Conservation (phyloP, 64 coral and sea anemone species). For the Dendrophyllia cribrosa region DNA sequence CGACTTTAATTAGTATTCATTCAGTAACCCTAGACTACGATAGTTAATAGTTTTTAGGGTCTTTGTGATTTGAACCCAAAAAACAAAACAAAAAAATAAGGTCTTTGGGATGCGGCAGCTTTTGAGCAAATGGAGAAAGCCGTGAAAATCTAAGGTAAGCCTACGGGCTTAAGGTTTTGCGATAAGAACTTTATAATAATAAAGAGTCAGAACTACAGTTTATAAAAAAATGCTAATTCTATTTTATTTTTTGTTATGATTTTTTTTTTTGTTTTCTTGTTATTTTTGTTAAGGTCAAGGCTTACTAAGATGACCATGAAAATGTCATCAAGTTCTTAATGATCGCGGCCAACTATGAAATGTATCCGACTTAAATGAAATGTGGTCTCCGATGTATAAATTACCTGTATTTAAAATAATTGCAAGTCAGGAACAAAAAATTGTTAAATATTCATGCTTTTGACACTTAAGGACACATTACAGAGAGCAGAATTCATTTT, state of each 20-base stretch:
- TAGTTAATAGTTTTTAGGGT: background rate
- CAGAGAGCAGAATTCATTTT: slow-evolving; percentile 19
- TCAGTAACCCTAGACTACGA: background rate
- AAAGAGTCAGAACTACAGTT: too few relatives aligned
- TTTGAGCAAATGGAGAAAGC: too few relatives aligned
- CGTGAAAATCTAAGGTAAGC: background rate
- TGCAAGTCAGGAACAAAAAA: background rate
- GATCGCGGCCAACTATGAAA: background rate
- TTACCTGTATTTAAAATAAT: background rate
- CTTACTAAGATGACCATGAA: background rate
- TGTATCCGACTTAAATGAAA: background rate
- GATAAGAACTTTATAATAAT: too few relatives aligned
- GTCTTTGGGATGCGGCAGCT: too few relatives aligned
- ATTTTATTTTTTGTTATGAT: background rate
- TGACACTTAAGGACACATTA: slow-evolving; percentile 19
- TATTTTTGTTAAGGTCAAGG: background rate
- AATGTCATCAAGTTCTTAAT: slow-evolving; percentile 12
- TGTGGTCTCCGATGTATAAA: background rate
- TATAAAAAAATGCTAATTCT: too few relatives aligned
- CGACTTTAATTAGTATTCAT: slow-evolving; percentile 2
- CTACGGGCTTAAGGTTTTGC: background rate
- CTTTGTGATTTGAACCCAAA: slow-evolving; percentile 2
- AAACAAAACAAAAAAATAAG: background rate
- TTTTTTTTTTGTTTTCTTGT: background rate
- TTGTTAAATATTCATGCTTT: slow-evolving; percentile 55